Base-by-base conservation (phyloP, 2,888 invertebrate species). In the Leptarthrus brevirostris region DNA sequence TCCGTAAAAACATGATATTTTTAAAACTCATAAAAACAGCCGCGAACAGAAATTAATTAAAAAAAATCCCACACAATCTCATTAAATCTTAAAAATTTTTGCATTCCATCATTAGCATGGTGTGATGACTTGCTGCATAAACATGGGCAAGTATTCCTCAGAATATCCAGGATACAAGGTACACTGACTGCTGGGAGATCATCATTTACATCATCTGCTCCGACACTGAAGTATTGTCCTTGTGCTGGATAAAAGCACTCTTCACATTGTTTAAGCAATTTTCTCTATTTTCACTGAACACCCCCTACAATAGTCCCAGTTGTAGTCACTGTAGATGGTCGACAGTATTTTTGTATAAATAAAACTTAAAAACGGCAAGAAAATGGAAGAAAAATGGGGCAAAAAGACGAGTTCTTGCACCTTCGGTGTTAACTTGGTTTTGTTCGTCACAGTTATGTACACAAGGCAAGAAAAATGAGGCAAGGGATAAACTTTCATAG, bases 201-300 rank as follows among this genome's bases (percentile, higher is more conserved):
- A 40, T 40, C 61, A 61, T 61, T 61, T 61, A 61, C 61, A 61
- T 61, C 61, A 61, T 61, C 61, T 61, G 61, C 40, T 61, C 56
- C 22, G 24, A 30, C 61, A 20, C 14, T 61, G n/a, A 40, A 40
- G 61, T 61, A 61, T 61, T 61, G 61, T 61, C 40, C 20, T 40
- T 22, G 20, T 20, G 20, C 36, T 40, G 36, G 61, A 36, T 40
- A 20, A 36, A 61, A 18, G 22, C 16, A 61, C 61, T 61, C 61
- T 61, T 36, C 61, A 40, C 40, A 61, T 61, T 61, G 40, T 61
- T 61, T 40, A 61, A 61, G 30, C 61, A 61, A 61, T 61, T 61
- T 61, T 36, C 40, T 18, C 22, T 40, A 40, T 36, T 26, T 26
- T 56, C 30, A 56, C 30, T 56, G 30, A 10, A 56, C 16, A 30